phyloP scores from a whole-genome alignment of 2,113 vertebrate genomes.

The Pteropus alecto region DNA sequence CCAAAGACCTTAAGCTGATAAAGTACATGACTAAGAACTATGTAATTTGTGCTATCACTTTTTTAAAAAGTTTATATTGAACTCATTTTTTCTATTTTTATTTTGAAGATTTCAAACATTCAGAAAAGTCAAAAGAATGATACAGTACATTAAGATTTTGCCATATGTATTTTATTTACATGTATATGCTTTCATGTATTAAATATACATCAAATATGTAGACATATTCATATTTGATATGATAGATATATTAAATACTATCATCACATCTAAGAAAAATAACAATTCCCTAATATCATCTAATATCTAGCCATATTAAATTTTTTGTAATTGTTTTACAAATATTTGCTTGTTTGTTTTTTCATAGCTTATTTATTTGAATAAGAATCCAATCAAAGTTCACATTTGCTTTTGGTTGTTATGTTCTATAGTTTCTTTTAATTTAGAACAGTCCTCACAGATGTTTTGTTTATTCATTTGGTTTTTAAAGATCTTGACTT shows the following conservation, averaged over 20 bases:
- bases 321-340: neutral
- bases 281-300: neutral
- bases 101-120: slow-evolving; percentile 15
- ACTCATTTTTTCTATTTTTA: neutral
- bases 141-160: neutral
- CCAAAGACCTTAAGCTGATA: neutral
- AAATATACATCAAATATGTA: neutral
- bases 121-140: neutral
- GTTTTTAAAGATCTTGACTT: slow-evolving; percentile 23
- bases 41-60: neutral
- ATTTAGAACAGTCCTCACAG: neutral
- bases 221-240: neutral
- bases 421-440: neutral
- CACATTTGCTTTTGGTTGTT: neutral
- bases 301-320: neutral
- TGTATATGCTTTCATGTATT: neutral
- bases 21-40: neutral
- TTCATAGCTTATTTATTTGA: neutral
- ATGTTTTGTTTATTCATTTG: neutral
- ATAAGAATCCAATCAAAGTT: neutral
- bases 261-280: neutral
- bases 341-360: neutral
- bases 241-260: neutral
- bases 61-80: neutral
- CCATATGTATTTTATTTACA: neutral